These are phyloP conservation scores for Enteromius treurensis DNA, from an alignment of 2,797 vertebrate genomes.

Conservation along the genomic window DNA sequence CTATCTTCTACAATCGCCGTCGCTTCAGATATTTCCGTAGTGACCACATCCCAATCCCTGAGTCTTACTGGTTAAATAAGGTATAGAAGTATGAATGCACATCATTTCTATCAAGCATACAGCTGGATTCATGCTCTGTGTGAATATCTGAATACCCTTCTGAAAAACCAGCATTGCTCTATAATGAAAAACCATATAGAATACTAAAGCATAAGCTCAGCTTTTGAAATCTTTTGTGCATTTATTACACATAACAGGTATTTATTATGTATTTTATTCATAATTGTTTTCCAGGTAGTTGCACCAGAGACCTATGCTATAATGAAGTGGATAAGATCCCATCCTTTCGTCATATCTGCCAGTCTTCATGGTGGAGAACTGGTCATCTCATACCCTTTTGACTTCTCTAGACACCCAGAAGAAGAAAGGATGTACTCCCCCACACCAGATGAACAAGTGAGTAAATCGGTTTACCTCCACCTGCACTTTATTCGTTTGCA, in stretches of 20 bases:
- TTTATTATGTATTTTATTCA: not conserved
- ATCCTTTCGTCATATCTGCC: conserved; percentile 92
- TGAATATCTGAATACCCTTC: not conserved
- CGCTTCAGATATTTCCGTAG: conserved; percentile 79
- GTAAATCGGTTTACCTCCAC: conserved; percentile 4
- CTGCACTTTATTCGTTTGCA: not conserved
- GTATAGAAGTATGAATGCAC: conserved; percentile 76
- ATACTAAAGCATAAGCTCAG: not conserved
- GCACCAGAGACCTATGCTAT: conserved; percentile 92
- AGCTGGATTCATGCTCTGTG: not conserved
- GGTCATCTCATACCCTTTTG: conserved; percentile 94
- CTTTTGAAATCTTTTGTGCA: not conserved
- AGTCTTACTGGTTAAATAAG: conserved; percentile 94
- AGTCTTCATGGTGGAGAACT: conserved; percentile 96
- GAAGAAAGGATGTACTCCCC: conserved; percentile 93
- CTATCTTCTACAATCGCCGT: conserved; percentile 85
- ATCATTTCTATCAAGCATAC: not conserved
- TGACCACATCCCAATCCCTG: conserved; percentile 91
- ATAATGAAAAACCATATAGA: not conserved
- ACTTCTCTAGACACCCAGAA: conserved; percentile 87
- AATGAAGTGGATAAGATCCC: conserved; percentile 92
- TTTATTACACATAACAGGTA: not conserved
- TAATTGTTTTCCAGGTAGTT: conserved; percentile 81
- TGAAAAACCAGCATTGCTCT: not conserved
- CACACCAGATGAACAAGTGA: conserved; percentile 93